phyloP scores from a whole-genome alignment of 2,113 vertebrate genomes.

The Hydrochoerus hydrochaeris region DNA sequence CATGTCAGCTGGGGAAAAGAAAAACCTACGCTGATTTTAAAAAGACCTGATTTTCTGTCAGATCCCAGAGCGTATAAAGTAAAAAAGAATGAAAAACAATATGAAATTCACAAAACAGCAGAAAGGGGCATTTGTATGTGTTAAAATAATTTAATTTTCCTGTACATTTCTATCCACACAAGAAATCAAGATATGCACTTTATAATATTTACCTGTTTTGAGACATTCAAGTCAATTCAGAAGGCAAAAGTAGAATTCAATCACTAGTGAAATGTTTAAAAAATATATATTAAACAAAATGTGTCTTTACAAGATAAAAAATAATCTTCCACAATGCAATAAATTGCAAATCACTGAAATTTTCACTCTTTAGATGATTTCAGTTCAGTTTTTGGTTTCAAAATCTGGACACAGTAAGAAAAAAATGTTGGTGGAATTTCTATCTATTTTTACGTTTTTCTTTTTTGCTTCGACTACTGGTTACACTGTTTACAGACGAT shows the following conservation, averaged over 20 bases:
- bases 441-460: constrained; percentile 93
- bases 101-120: constrained; percentile 55
- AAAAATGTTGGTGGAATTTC: constrained; percentile 53
- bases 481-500: constrained; percentile 70
- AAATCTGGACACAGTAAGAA: constrained; percentile 56
- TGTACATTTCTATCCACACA: constrained; percentile 62
- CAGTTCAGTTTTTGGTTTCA: constrained; percentile 73
- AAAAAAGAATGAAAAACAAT: neutral
- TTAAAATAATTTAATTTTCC: constrained; percentile 87
- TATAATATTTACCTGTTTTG: constrained; percentile 65
- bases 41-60: neutral
- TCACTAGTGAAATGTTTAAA: constrained; percentile 70
- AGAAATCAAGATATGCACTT: constrained; percentile 49
- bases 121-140: constrained; percentile 56
- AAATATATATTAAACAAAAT: constrained; percentile 77
- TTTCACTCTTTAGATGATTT: constrained; percentile 73
- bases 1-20: neutral
- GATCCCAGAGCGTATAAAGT: constrained; percentile 21
- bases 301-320: constrained; percentile 68
- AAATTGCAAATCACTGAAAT: constrained; percentile 53
- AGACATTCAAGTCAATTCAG: constrained; percentile 53
- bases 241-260: constrained; percentile 59
- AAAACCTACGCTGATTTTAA: neutral
- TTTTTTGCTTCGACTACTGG: constrained; percentile 89
- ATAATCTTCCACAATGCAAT: constrained; percentile 65